Evolutionary conservation across 2,113 vertebrate species (phyloP).

Genomic region (Suricata suricatta): DNA sequence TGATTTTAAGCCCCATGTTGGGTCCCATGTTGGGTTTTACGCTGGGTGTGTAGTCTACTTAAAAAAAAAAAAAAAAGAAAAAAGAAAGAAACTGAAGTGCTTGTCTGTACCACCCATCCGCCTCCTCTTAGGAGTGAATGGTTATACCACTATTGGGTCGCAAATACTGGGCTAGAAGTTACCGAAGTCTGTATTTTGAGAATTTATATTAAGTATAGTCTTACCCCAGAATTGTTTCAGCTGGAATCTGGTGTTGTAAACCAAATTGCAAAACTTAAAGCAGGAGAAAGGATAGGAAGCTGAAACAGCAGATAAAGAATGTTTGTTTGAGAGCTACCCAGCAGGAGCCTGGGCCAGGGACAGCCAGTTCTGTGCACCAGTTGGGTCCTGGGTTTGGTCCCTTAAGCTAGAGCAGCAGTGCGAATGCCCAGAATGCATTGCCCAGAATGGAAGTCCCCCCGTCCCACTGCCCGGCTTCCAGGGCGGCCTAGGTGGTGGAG

Average conservation of each 20-base stretch:
- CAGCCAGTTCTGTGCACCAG: too few species aligned
- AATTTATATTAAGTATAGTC: not conserved
- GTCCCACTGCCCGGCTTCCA: conserved; percentile 78
- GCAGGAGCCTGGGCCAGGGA: not conserved
- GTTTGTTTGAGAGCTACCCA: not conserved
- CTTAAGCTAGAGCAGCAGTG: not conserved
- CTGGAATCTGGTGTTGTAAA: not conserved
- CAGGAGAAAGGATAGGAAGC: not conserved
- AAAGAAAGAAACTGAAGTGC: too few species aligned
- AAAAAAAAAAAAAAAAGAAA: too few species aligned
- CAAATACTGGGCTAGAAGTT: not conserved
- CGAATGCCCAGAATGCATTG: too few species aligned
- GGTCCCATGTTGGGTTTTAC: too few species aligned
- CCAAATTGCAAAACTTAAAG: not conserved
- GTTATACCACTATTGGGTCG: not conserved
- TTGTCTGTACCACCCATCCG: too few species aligned
- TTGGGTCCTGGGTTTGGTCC: too few species aligned
- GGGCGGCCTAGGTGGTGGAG: conserved; percentile 86
- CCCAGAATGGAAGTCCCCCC: conserved; percentile 85
- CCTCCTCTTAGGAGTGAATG: not conserved
- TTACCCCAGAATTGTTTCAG: conserved; percentile 14
- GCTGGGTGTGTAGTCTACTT: too few species aligned
- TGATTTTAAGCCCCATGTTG: too few species aligned
- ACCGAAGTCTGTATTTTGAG: not conserved
- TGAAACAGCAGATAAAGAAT: conserved; percentile 9